Base-by-base conservation (phyloP, 2,113 vertebrate genomes). In the Catagonus wagneri region DNA sequence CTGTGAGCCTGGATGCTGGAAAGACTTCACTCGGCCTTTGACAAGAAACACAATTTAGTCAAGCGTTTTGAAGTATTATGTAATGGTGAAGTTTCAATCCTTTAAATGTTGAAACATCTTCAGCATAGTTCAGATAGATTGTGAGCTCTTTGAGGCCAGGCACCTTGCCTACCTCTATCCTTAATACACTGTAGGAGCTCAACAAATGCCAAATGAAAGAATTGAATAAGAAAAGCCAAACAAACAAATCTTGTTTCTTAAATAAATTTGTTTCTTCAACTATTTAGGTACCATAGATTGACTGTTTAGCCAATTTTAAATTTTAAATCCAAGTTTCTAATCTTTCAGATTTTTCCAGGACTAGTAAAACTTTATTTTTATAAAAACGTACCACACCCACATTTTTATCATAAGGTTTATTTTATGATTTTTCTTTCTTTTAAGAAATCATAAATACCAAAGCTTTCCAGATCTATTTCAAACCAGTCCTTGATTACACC, bases 381-480 rank as follows among this genome's bases (percentile, higher is more conserved):
- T 8, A 83, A 79, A 95, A 84, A 44, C 54, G 0, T 68, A 54
- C 15, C 63, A 69, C 72, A 79, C 2, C 19, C 23, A 79, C 19
- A 58, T 86, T 87, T 80, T 89, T 80, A 60, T 71, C 68, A 29
- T 6, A 74, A 5, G 13, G 2, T 78, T 95, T 90, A 13, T 29
- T 80, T 65, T 32, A 54, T 0, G 65, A 6, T 6, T 65, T 81
- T 69, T 80, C 10, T 23, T 88, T 19, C 54, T 83, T 8, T 39
- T 86, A 61, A 72, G 69, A 87, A 83, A 16, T 60, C 2, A 3
- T 39, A 23, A 71, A 25, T 65, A 22, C 2, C 36, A 75, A 56
- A 84, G 22, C 6, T 80, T 75, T 90, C 58, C 60, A 81, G 15
- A 27, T 90, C 8, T 36, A 63, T 89, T 95, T 94, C 44, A 85